Base-by-base conservation (phyloP, 1,140 invertebrate species). In the Diabrotica virgifera region DNA sequence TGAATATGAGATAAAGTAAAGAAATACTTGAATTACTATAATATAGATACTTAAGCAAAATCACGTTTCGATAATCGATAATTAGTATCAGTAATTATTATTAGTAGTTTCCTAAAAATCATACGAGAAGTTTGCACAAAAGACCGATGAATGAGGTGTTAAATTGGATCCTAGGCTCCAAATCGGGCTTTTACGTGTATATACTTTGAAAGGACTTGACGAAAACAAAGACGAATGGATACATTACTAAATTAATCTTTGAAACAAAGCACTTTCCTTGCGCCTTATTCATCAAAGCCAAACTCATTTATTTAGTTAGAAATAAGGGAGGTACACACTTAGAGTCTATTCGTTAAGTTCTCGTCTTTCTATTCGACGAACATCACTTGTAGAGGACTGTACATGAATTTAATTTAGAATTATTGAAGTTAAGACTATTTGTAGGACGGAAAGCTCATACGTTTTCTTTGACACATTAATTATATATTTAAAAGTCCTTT, bases 211-310 rank as follows among this genome's bases (percentile, higher is more conserved):
- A 66, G 67, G 63, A 63, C 63, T 52, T 35, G 62, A 60, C 62
- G 68, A 69, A 67, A 67, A 71, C 69, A 71, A 69, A 73, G 70
- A 71, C 70, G 72, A 73, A 73, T 71, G 70, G 72, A 68, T 73
- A 72, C 72, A 73, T 73, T 73, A 73, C 72, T 68, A 71, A 73
- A 73, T 73, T 73, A 73, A 73, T 73, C 72, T 73, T 73, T 71
- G 72, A 73, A 71, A 73, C 72, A 73, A 73, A 73, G 72, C 70
- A 67, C 63, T 70, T 65, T 71, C 72, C 70, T 70, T 66, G 67
- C 66, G 72, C 67, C 70, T 70, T 71, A 71, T 71, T 73, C 72
- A 71, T 73, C 72, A 71, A 73, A 73, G 70, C 72, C 65, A 53
- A 68, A 69, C 72, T 71, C 72, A 73, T 73, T 73, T 73, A 71